phyloP scores from a whole-genome alignment of 2,888 invertebrate genomes.

The Sphaerophoria taeniata region DNA sequence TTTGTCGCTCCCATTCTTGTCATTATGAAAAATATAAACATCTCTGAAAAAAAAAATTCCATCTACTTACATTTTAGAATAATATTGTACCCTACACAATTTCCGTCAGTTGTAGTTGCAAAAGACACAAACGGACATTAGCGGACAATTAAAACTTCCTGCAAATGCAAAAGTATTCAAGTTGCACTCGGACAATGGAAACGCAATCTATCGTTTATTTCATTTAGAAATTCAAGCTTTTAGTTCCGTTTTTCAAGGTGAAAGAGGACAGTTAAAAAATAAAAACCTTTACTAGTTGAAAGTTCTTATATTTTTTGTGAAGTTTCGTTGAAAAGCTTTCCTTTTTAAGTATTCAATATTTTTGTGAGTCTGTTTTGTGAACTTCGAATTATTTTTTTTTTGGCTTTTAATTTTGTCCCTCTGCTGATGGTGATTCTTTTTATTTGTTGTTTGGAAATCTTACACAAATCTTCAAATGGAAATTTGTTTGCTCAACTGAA shows the following conservation, averaged over 20 bases:
- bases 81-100: no score
- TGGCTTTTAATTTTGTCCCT: constrained; percentile 10
- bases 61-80: no score
- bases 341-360: constrained; percentile 15
- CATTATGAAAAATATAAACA: no score
- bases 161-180: constrained; percentile 12
- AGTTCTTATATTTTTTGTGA: neutral
- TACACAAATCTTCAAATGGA: constrained; percentile 66
- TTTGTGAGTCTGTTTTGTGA: neutral
- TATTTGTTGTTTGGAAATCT: constrained; percentile 25
- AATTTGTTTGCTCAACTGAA: constrained; percentile 62
- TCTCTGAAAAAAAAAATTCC: no score
- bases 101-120: no score
- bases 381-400: neutral
- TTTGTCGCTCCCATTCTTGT: no score
- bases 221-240: constrained; percentile 26
- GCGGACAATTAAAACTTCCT: neutral
- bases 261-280: neutral
- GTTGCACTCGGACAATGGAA: no score
- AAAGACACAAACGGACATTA: constrained; percentile 33
- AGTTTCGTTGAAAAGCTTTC: constrained; percentile 13
- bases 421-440: constrained; percentile 13
- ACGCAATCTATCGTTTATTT: constrained; percentile 23
- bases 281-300: neutral
- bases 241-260: neutral